Evolutionary conservation across 2,797 vertebrate genomes (phyloP).

Genomic region (Selene dorsalis): DNA sequence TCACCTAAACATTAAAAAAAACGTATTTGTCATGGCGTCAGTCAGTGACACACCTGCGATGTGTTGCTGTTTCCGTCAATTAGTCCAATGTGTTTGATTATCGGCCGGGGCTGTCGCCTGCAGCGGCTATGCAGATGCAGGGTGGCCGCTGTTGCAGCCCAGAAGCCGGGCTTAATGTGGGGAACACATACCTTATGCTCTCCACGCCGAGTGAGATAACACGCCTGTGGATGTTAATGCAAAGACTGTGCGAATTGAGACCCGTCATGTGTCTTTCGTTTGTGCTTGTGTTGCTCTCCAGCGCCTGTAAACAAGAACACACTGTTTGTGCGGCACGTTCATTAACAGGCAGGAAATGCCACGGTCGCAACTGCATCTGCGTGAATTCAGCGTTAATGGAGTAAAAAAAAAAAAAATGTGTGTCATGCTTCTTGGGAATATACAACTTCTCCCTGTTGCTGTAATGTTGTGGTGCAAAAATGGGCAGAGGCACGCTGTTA

Average conservation of each 20-base stretch:
- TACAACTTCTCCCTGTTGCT: slow-evolving; percentile 68
- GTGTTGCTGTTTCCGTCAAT: slow-evolving; percentile 46
- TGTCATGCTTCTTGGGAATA: slow-evolving; percentile 58
- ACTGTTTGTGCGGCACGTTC: slow-evolving; percentile 2
- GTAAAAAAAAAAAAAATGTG: slow-evolving; percentile 25
- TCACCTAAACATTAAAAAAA: neutral
- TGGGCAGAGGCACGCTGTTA: slow-evolving; percentile 12
- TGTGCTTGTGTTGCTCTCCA: neutral
- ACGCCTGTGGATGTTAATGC: slow-evolving; percentile 22
- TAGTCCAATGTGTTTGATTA: slow-evolving; percentile 28
- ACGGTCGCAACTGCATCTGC: slow-evolving; percentile 8
- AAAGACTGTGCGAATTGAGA: neutral
- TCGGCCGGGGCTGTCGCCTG: slow-evolving; percentile 37
- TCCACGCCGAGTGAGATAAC: slow-evolving; percentile 17
- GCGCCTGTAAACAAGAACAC: neutral
- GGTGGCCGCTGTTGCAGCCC: slow-evolving; percentile 36
- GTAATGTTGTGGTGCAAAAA: slow-evolving; percentile 51
- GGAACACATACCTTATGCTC: slow-evolving; percentile 40
- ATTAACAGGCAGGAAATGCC: slow-evolving; percentile 25
- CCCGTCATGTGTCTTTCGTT: neutral
- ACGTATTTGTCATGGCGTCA: slow-evolving; percentile 31
- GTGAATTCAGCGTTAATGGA: slow-evolving; percentile 28
- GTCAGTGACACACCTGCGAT: slow-evolving; percentile 66
- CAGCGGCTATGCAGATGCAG: slow-evolving; percentile 61
- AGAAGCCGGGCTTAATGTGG: slow-evolving; percentile 32